phyloP scores from a whole-genome alignment of 2,113 vertebrate genomes.

The Struthio camelus region DNA sequence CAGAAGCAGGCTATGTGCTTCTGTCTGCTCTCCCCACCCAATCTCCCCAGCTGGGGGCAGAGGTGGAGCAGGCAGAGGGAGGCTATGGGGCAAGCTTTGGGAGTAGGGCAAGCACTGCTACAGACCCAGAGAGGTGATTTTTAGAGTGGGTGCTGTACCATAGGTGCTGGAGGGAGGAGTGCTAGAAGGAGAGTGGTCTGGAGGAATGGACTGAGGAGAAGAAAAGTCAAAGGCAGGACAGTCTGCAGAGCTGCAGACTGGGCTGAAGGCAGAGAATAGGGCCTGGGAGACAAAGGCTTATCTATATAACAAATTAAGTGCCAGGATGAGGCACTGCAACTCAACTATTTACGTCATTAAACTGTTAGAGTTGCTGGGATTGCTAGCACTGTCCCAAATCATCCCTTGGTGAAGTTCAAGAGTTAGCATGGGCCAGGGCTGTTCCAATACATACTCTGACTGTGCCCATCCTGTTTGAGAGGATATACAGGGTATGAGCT shows the following conservation, averaged over 20 bases:
- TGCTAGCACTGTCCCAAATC: neutral
- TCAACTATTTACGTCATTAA: neutral
- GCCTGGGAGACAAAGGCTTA: neutral
- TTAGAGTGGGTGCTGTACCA: neutral
- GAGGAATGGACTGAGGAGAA: neutral
- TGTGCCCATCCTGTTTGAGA: neutral
- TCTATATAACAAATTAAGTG: neutral
- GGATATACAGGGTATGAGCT: neutral
- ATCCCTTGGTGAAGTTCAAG: neutral
- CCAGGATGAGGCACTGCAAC: neutral
- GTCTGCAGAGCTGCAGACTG: too few species aligned
- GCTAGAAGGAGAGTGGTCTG: neutral
- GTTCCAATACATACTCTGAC: neutral
- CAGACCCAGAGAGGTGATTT: too few species aligned
- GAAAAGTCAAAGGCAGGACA: neutral
- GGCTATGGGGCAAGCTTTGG: rapidly evolving
- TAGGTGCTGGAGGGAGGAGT: neutral
- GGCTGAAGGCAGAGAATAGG: too few species aligned
- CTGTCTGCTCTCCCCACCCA: neutral
- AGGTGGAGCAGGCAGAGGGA: neutral
- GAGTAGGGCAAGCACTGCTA: neutral
- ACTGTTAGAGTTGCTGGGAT: neutral
- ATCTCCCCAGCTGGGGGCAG: too few species aligned
- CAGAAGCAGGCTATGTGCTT: neutral
- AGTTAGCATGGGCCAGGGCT: neutral